A percentile compares a stretch with the other conserved stretches of the same genome.
These are phyloP conservation scores for Fukomys damarensis DNA, from an alignment of 2,113 vertebrate genomes.

Conservation along the genomic window DNA sequence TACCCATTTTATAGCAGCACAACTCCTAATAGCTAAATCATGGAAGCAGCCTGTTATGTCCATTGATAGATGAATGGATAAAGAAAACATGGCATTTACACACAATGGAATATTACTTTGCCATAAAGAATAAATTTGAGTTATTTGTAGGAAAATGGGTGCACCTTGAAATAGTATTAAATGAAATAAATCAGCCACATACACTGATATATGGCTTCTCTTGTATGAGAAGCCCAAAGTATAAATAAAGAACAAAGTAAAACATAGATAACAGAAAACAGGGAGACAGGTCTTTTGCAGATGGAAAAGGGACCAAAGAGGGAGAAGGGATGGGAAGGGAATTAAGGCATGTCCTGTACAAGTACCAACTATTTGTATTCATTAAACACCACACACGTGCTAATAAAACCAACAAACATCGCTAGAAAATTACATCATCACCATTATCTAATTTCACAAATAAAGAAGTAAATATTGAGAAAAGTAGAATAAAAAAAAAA, in stretches of 20 bases:
- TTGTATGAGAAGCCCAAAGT: not conserved
- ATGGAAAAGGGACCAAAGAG: not conserved
- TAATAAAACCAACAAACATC: not conserved
- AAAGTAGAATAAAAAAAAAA: not conserved
- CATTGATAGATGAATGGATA: not conserved
- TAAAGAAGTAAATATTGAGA: not conserved
- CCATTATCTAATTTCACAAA: not conserved
- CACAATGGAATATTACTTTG: not conserved
- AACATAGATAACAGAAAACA: not conserved
- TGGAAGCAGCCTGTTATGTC: not conserved
- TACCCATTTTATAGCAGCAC: not conserved
- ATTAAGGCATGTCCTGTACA: not conserved
- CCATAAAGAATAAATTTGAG: not conserved
- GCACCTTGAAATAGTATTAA: not conserved
- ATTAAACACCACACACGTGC: not conserved
- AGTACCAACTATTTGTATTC: not conserved
- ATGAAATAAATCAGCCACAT: not conserved
- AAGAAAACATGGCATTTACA: not conserved
- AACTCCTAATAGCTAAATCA: not conserved
- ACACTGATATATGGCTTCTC: not conserved
- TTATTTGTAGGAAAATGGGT: not conserved
- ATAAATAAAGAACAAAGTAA: not conserved
- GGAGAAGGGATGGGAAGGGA: not conserved
- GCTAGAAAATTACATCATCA: not conserved
- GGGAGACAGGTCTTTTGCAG: not conserved